Base-by-base conservation (phyloP, 2,888 invertebrate species). In the Hydroisotoma schaefferi region DNA sequence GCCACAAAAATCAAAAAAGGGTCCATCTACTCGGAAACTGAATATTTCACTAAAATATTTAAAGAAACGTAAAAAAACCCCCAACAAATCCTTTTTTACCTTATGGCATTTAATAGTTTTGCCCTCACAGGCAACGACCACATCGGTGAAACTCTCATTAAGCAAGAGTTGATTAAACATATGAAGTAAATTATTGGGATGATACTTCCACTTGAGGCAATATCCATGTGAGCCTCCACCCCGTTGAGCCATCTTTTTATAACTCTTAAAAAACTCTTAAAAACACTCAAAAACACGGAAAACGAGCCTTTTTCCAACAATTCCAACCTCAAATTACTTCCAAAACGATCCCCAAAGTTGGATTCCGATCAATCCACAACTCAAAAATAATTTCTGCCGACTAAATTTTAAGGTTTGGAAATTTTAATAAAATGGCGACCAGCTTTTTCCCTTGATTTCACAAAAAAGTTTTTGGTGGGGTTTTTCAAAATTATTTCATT, bases 81-180 rank as follows among this genome's bases (percentile, higher is more conserved):
- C n/a, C n/a, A n/a, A n/a, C n/a, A n/a, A n/a, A n/a, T n/a, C 33
- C 8, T 46, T 46, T 18, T 26, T 75, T 74, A 81, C 81, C 80
- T 82, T 82, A 78, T 88, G 88, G 51, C 88, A 88, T 73, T 87
- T 82, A 67, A 89, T 83, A 68, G 85, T 83, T 76, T 84, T 83
- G 51, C 88, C 88, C 77, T 92, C 89, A 73, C 92, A 93, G 73
- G 92, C 92, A 73, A 93, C 79, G 26, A 92, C 90, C 68, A 93
- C 92, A 78, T 88, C 88, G 79, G 92, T 93, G 79, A 92, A 92
- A 65, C 90, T 87, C 76, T 92, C 91, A 76, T 90, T 77, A 76
- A 90, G 90, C 61, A 92, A 79, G 59, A 94, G 81, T 54, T 69
- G 71, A 55, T 69, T 69, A 51, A 72, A 72, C 72, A 72, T 72